These are phyloP conservation scores for Anoplius nigerrimus DNA, from an alignment of 2,888 invertebrate species.

Conservation along the genomic window DNA sequence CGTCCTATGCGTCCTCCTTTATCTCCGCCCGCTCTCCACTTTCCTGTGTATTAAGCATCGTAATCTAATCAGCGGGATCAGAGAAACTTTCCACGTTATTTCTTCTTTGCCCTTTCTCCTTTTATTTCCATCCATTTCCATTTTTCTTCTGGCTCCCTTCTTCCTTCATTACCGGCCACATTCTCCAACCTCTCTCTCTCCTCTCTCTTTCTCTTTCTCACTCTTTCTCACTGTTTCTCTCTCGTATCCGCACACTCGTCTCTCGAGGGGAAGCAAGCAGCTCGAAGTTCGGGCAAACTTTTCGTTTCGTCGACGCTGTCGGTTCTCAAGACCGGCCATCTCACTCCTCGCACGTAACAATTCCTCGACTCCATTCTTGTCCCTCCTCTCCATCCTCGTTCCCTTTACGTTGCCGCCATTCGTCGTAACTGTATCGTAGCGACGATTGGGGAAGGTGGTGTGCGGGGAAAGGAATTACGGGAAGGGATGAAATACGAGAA, in stretches of 20 bases:
- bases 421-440: too few relatives aligned
- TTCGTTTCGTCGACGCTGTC: slow-evolving; percentile 13
- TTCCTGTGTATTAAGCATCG: slow-evolving; percentile 55
- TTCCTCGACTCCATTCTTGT: background rate
- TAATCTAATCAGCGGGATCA: slow-evolving; percentile 61
- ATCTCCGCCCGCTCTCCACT: background rate
- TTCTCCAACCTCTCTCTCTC: slow-evolving; percentile 13
- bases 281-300: slow-evolving; percentile 24
- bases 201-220: slow-evolving; percentile 12
- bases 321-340: slow-evolving; percentile 23
- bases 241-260: background rate
- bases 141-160: slow-evolving; percentile 13
- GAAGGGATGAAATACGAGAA: too few relatives aligned
- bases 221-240: slow-evolving; percentile 14
- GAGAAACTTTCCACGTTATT: slow-evolving; percentile 44
- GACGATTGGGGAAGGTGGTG: too few relatives aligned
- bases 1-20: background rate
- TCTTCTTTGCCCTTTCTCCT: slow-evolving; percentile 15
- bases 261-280: slow-evolving; percentile 8
- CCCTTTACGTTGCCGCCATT: too few relatives aligned
- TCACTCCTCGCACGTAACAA: slow-evolving; percentile 9
- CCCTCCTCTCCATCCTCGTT: background rate
- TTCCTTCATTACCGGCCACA: too few relatives aligned
- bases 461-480: too few relatives aligned
- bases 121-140: background rate